Evolutionary conservation across 2,797 vertebrate genomes (phyloP), one percentile per base, ranked within the genome.

Genomic region (Discoglossus pictus): DNA sequence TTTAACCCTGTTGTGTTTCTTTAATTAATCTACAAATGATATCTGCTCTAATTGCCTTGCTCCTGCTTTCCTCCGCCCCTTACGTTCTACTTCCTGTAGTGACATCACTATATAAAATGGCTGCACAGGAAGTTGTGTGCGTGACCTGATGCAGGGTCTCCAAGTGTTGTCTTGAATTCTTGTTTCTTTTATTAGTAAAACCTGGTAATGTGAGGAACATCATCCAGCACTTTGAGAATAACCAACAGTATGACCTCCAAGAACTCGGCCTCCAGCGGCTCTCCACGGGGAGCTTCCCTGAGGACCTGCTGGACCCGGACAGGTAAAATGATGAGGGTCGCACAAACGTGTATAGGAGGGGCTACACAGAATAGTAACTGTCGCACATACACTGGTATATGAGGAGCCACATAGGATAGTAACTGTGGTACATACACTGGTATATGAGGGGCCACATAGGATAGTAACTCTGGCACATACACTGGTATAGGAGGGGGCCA

Each of bases 141-240:
- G 8, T 8, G 8, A 8, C 8, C 27, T 31, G 27, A 31, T 4
- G 27, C 8, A 8, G 27, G 27, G 8, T 31, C 44, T 43, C 0
- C 24, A 47, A 71, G 58, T 67, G 15, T 24, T 51, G 18, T 53
- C 11, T 21, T 9, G 27, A 4, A 5, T 12, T n/a, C 31, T 5
- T 43, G 15, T 7, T 1, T 27, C 7, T 53, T 12, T 31, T 25
- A 6, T 6, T 65, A 95, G 95, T 96, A 71, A 94, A 92, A 62
- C 85, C 93, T 0, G 93, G 94, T 65, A 98, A 78, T 0, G 95
- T 98, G 75, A 86, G 87, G 72, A 97, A 94, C 84, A 98, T 98
- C 74, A 96, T 98, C 53, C 93, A 96, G 84, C 95, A 97, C 82
- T 98, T 98, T 80, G 95, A 98, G 86, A 96, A 91, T 75, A 88